Conservation (phyloP, 2,113 vertebrate genomes). For the Pavo muticus region DNA sequence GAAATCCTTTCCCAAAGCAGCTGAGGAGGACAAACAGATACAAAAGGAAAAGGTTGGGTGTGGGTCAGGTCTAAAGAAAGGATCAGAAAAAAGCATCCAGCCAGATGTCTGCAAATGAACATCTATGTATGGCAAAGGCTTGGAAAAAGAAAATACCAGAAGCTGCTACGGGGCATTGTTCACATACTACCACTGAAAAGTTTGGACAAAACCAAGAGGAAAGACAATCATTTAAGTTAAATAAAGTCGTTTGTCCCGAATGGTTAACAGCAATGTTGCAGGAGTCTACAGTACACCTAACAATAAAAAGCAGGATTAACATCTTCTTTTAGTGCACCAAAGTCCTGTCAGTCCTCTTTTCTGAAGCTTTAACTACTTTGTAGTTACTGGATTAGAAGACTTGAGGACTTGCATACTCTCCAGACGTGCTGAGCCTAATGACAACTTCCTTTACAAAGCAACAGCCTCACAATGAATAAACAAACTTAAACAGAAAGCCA, state of each 20-base stretch:
- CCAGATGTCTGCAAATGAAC: background rate
- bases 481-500: constrained; percentile 61
- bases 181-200: background rate
- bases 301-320: constrained; percentile 54
- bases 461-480: constrained; percentile 57
- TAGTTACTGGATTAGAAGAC: constrained; percentile 50
- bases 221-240: constrained; percentile 16
- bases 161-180: background rate
- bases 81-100: background rate
- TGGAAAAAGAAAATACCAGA: background rate
- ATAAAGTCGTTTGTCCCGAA: background rate
- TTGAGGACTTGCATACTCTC: constrained; percentile 63
- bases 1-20: background rate
- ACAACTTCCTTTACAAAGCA: constrained; percentile 73
- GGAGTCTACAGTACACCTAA: constrained; percentile 9
- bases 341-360: constrained; percentile 52
- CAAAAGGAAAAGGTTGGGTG: background rate
- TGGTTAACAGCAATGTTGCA: background rate
- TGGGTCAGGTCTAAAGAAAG: background rate
- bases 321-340: constrained; percentile 45
- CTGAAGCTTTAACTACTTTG: constrained; percentile 66
- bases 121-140: background rate
- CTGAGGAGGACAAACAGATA: background rate
- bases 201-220: background rate
- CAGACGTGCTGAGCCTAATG: constrained; percentile 64